Evolutionary conservation across 2,113 vertebrate genomes (phyloP), one percentile per base, ranked within the genome.

Genomic region (Oryzias melastigma): DNA sequence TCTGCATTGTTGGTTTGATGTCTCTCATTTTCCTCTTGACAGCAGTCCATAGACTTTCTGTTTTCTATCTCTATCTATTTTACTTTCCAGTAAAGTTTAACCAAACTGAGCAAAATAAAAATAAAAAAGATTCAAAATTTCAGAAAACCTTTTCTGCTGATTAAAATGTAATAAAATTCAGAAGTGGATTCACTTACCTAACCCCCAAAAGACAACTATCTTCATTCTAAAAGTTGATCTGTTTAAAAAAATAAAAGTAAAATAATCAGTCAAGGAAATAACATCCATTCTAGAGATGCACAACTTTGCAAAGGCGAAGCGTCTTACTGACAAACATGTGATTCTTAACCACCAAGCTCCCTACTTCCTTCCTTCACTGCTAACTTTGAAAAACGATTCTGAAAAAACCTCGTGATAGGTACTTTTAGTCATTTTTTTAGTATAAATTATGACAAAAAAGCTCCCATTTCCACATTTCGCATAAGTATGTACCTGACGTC

Each of bases 121-220:
- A 10, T 8, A 10, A 10, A 35, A 35, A 35, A 10, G 7, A 5
- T 4, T 5, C 25, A 35, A 35, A 7, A 35, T 35, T 10, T 10
- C 29, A 35, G 10, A 35, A 7, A 35, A 35, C 29, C 2, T 35
- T 35, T 35, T 35, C 12, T 35, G 35, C 35, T 12, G 35, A 35
- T 35, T 35, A 35, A 3, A 35, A 12, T 35, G 8, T 8, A 35
- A 2, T 35, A 35, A 35, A 12, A 35, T 35, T 25, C 1, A 59
- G 5, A 50, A 14, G 5, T 42, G 53, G 48, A 46, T 41, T 58
- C 1, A 84, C 86, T 86, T 58, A 90, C 89, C 82, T 41, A 83
- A 60, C 2, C 18, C 46, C 50, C 85, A 57, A 58, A 49, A 74
- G 22, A 57, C 5, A 1, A 75, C 1, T 4, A 3, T 73, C 68